These are phyloP conservation scores for Tethya wilhelma DNA, from an alignment of 37 sponge, comb jelly and placozoan genomes.

Conservation along the genomic window DNA sequence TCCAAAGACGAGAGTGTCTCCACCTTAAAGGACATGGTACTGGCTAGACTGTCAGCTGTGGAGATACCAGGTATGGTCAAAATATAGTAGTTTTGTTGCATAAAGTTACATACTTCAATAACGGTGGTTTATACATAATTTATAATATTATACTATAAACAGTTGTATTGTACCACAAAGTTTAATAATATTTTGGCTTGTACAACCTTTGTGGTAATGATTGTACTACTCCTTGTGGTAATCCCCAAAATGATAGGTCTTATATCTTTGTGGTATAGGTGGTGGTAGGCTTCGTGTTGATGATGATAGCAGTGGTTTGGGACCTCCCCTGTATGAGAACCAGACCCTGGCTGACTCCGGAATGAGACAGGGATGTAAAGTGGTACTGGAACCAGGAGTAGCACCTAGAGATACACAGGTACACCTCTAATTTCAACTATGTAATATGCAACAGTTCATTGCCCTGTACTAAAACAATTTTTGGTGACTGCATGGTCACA, in stretches of 20 bases:
- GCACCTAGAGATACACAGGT: conserved; percentile 55
- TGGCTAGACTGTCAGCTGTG: not conserved
- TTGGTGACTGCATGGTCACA: too few species aligned
- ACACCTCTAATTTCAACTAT: too few species aligned
- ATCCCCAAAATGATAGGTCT: too few species aligned
- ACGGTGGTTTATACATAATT: too few species aligned
- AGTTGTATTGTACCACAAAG: not conserved
- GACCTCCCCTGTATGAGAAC: conserved; percentile 80
- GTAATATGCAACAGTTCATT: too few species aligned
- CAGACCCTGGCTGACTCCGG: conserved; percentile 61
- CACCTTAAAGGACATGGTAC: conserved; percentile 1
- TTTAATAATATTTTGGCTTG: not conserved
- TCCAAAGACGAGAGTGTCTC: conserved; percentile 27
- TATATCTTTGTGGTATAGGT: too few species aligned
- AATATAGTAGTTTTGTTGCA: too few species aligned
- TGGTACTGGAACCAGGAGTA: conserved; percentile 75
- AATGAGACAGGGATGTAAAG: conserved; percentile 28
- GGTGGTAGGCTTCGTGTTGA: conserved; percentile 68
- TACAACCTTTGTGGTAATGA: not conserved
- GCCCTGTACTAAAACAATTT: too few species aligned
- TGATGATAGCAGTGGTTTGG: conserved; percentile 55
- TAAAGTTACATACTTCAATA: too few species aligned
- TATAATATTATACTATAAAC: not conserved
- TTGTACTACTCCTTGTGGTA: too few species aligned
- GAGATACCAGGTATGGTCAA: too few species aligned